These are phyloP conservation scores for Notolepis coatsorum DNA, from an alignment of 2,797 vertebrate genomes.

Conservation along the genomic window DNA sequence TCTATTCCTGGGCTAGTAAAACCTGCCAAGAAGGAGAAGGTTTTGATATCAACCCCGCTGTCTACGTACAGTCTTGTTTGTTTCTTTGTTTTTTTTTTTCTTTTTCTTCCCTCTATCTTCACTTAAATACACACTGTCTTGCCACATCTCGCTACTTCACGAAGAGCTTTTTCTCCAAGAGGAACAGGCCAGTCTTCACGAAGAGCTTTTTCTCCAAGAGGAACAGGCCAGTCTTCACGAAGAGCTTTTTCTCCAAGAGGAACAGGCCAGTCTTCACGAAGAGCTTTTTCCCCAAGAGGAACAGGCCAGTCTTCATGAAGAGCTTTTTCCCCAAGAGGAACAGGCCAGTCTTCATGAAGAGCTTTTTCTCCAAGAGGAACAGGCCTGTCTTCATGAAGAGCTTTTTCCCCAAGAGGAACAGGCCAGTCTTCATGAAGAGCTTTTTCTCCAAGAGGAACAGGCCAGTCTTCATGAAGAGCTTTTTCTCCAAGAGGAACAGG, in stretches of 20 bases:
- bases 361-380: too few relatives aligned
- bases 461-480: too few relatives aligned
- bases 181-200: background rate
- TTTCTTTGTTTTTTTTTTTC: background rate
- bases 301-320: too few relatives aligned
- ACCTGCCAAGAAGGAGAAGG: background rate
- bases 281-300: background rate
- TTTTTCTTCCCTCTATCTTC: background rate
- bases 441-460: too few relatives aligned
- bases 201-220: background rate
- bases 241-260: background rate
- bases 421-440: too few relatives aligned
- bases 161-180: background rate
- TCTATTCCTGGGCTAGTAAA: slow-evolving; percentile 5
- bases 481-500: too few relatives aligned
- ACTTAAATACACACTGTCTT: background rate
- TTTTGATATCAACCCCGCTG: background rate
- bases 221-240: background rate
- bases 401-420: too few relatives aligned
- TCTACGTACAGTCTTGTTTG: background rate
- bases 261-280: background rate
- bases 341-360: too few relatives aligned
- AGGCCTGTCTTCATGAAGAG: too few relatives aligned
- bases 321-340: too few relatives aligned
- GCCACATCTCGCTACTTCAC: background rate